A percentile compares a stretch with the other conserved stretches of the same genome.
These are phyloP conservation scores for Gastrophryne carolinensis DNA, from an alignment of 2,797 vertebrate species.

Conservation along the genomic window DNA sequence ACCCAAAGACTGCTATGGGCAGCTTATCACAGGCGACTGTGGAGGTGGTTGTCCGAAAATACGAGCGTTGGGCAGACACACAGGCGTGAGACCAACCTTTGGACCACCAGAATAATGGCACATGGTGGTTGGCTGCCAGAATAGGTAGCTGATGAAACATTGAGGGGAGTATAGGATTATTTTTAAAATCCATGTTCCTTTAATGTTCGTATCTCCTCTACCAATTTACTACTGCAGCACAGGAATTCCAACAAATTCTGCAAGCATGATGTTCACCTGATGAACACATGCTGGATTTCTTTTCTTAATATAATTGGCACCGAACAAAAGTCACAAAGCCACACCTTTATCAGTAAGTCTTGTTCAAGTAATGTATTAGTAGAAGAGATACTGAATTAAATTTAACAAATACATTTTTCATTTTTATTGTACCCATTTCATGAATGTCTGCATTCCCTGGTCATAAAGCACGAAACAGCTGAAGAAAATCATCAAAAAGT, in stretches of 20 bases:
- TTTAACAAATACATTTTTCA: not conserved
- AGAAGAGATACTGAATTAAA: not conserved
- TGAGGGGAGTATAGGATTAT: no score
- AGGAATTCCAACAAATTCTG: conserved; percentile 36
- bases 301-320: not conserved
- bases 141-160: no score
- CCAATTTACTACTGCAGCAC: conserved; percentile 18
- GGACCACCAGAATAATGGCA: no score
- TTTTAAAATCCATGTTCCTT: no score
- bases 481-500: not conserved
- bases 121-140: no score
- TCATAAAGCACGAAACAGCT: not conserved
- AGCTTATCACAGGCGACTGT: no score
- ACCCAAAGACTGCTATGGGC: no score
- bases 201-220: not conserved
- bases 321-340: not conserved
- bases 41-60: no score
- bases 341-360: not conserved
- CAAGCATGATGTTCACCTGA: conserved; percentile 50
- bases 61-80: no score
- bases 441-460: not conserved
- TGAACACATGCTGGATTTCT: conserved; percentile 33
- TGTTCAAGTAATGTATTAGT: not conserved
- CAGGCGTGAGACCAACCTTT: no score
- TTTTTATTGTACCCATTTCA: no score